A percentile compares a stretch with the other conserved stretches of the same genome.
phyloP scores from a whole-genome alignment of 2,888 invertebrate species.

The Ectobius pallidus region DNA sequence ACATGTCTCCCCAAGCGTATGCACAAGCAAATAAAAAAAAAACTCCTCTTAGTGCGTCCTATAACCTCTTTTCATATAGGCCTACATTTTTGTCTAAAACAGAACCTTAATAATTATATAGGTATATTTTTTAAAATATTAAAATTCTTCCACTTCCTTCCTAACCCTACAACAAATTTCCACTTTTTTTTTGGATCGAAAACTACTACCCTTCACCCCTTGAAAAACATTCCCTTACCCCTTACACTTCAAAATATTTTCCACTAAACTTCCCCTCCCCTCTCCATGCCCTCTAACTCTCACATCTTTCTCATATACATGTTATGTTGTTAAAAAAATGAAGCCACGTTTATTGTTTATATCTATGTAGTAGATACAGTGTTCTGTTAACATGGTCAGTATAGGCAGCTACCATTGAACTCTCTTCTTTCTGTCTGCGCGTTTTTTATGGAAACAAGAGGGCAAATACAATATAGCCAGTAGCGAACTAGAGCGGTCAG shows the following conservation, averaged over 20 bases:
- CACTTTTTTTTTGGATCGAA: slow-evolving; percentile 4
- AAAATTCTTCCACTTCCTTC: not conserved
- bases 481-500: not conserved
- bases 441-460: not conserved
- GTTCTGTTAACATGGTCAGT: not conserved
- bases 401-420: not conserved
- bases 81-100: too few species aligned
- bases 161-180: slow-evolving; percentile 25
- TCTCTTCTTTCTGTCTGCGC: not conserved
- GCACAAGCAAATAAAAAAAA: slow-evolving; percentile 9
- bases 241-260: slow-evolving; percentile 24
- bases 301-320: not conserved
- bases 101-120: too few species aligned
- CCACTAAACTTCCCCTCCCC: not conserved
- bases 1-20: slow-evolving; percentile 7
- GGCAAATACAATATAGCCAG: not conserved
- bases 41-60: not conserved
- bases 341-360: not conserved
- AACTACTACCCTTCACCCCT: not conserved
- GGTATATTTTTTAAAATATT: slow-evolving; percentile 19
- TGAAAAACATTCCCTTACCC: not conserved
- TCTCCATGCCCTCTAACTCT: not conserved
- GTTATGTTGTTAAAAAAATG: not conserved
- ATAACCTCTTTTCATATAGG: too few species aligned
- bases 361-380: not conserved